Percentiles rank a stretch among this genome's conserved stretches.
These are phyloP conservation scores for Rhyacichthys aspro DNA, from an alignment of 2,797 vertebrate genomes.

Conservation along the genomic window DNA sequence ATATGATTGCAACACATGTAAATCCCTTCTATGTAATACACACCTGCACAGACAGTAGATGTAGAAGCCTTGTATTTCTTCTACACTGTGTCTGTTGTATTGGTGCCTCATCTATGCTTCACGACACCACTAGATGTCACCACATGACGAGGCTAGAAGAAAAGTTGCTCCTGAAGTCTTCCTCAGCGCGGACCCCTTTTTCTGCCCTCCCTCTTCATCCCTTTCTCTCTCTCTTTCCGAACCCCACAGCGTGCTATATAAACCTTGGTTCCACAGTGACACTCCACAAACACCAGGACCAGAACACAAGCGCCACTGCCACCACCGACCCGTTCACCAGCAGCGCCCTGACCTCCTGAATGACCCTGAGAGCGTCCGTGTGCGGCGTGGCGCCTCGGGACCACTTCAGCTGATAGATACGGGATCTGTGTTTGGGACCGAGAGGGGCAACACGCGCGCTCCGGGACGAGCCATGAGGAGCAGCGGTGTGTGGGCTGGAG, in stretches of 20 bases:
- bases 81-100: too few relatives aligned
- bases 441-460: constrained; percentile 36
- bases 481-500: constrained; percentile 84
- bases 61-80: too few relatives aligned
- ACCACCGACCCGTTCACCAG: constrained; percentile 14
- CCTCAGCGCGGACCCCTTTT: constrained; percentile 21
- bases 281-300: constrained; percentile 3
- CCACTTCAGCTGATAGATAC: constrained; percentile 30
- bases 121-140: constrained; percentile 67
- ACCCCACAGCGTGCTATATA: constrained; percentile 32
- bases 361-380: constrained; percentile 36
- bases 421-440: constrained; percentile 6
- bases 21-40: too few relatives aligned
- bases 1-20: too few relatives aligned
- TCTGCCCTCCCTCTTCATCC: constrained; percentile 3
- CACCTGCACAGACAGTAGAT: too few relatives aligned
- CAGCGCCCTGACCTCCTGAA: constrained; percentile 52
- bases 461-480: constrained; percentile 82
- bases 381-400: background rate
- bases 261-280: constrained; percentile 30
- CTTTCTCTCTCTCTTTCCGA: constrained; percentile 17
- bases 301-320: background rate
- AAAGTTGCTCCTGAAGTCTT: constrained; percentile 68
- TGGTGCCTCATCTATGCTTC: too few relatives aligned
- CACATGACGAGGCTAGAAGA: constrained; percentile 28